Conservation (phyloP, 2,888 invertebrate species). For the Platycheirus rosarum region DNA sequence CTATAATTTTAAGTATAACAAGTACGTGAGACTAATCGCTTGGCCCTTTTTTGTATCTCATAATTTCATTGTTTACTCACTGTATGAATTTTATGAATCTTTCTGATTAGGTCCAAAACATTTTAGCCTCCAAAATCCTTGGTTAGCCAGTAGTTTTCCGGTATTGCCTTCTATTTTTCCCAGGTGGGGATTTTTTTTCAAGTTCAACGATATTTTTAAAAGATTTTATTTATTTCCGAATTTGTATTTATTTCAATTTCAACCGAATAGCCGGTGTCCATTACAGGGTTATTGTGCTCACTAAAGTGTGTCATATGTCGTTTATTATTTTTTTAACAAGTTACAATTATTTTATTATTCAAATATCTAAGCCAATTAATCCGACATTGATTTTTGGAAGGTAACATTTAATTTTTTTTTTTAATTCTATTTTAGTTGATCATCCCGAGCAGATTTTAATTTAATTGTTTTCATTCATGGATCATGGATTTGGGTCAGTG, state of each 20-base stretch:
- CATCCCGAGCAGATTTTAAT: constrained; percentile 36
- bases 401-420: background rate
- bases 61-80: no score
- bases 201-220: no score
- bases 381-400: constrained; percentile 16
- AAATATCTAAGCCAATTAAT: background rate
- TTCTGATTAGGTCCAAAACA: no score
- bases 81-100: no score
- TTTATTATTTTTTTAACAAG: constrained; percentile 2
- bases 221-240: constrained; percentile 27
- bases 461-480: constrained; percentile 30
- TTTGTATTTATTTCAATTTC: constrained; percentile 14
- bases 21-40: no score
- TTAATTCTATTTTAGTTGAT: constrained; percentile 10
- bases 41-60: no score
- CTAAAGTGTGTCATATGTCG: constrained; percentile 18
- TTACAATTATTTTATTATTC: background rate
- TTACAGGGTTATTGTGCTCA: background rate
- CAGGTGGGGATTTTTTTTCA: no score
- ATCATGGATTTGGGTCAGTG: constrained; percentile 61
- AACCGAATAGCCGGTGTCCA: background rate
- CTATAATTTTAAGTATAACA: no score
- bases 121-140: no score
- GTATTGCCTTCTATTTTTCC: no score
- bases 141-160: no score